phyloP scores from a whole-genome alignment of 2,888 invertebrate genomes.

The Sesia apiformis region DNA sequence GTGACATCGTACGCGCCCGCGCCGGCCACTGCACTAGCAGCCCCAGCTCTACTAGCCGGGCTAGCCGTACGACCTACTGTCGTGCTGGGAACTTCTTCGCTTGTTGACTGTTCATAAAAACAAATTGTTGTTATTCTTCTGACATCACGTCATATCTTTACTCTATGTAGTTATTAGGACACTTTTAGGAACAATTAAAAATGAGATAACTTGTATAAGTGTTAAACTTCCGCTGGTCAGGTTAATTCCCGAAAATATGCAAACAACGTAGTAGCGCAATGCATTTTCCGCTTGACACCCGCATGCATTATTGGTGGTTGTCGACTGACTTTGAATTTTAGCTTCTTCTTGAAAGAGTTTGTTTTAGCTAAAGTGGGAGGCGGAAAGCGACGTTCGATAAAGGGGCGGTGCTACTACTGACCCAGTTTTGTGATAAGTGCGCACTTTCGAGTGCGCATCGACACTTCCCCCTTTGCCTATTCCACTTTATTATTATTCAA shows the following conservation, averaged over 20 bases:
- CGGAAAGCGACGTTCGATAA: conserved; percentile 58
- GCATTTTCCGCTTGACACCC: conserved; percentile 45
- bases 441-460: conserved; percentile 66
- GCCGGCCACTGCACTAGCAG: conserved; percentile 23
- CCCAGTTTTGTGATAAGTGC: conserved; percentile 69
- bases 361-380: conserved; percentile 38
- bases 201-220: no score
- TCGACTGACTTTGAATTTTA: conserved; percentile 36
- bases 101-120: conserved; percentile 47
- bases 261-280: conserved; percentile 34
- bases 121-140: no score
- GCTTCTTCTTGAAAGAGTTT: conserved; percentile 38
- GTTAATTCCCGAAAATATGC: conserved; percentile 38
- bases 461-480: conserved; percentile 56
- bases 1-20: conserved; percentile 76
- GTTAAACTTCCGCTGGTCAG: conserved; percentile 2
- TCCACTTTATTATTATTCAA: conserved; percentile 31
- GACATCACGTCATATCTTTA: no score
- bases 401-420: conserved; percentile 72
- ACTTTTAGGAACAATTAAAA: no score
- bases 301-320: conserved; percentile 27
- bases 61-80: conserved; percentile 52
- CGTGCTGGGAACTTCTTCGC: conserved; percentile 60
- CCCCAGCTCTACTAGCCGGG: conserved; percentile 34
- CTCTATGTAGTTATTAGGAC: no score